These are phyloP conservation scores for Helarctos malayanus DNA, from an alignment of 2,797 vertebrate species.

Conservation along the genomic window DNA sequence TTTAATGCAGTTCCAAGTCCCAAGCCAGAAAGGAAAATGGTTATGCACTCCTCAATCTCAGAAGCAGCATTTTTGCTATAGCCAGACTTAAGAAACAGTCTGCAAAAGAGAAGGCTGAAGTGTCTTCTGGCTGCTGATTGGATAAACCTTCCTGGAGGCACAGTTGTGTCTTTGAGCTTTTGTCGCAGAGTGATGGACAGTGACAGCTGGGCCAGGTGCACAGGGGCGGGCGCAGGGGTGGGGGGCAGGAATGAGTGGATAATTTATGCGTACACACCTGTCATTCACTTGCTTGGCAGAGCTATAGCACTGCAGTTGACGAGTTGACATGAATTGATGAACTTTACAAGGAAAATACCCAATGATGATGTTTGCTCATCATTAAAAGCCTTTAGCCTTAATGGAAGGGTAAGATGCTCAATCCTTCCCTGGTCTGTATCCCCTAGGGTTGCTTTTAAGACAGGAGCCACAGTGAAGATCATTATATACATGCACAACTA, in stretches of 20 bases:
- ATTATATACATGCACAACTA: too few relatives aligned
- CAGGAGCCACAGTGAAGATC: background rate
- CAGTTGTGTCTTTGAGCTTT: background rate
- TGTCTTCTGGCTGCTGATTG: background rate
- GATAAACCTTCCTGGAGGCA: background rate
- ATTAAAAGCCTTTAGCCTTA: background rate
- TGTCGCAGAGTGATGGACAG: background rate
- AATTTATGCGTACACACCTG: background rate
- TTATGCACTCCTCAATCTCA: background rate
- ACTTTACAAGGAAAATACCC: background rate
- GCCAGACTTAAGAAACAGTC: background rate
- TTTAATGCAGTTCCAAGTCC: slow-evolving; percentile 18
- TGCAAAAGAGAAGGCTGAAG: background rate
- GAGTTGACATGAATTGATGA: background rate
- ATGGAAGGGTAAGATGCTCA: background rate
- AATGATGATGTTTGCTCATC: background rate
- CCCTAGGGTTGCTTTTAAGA: background rate
- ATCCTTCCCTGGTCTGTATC: background rate
- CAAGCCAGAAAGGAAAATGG: background rate
- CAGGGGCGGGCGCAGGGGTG: too few relatives aligned
- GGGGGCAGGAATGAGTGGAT: fast-evolving
- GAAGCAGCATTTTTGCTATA: background rate
- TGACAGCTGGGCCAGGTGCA: background rate
- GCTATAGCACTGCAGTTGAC: background rate
- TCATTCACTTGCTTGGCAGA: background rate